Conservation (phyloP, 2,888 invertebrate genomes). For the Ctena decussata region DNA sequence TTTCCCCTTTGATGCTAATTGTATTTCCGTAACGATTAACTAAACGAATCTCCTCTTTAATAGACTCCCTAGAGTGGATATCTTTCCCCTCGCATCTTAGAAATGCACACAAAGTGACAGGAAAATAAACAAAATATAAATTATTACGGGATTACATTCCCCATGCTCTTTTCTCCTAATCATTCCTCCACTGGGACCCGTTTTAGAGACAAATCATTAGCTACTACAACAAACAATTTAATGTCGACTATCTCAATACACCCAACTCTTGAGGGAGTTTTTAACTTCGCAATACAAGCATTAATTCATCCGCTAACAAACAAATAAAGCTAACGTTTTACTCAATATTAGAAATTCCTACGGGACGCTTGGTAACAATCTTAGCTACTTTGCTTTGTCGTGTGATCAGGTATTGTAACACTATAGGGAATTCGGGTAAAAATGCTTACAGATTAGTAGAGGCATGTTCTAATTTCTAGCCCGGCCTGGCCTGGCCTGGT, state of each 20-base stretch:
- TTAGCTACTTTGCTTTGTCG: constrained; percentile 48
- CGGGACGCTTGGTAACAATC: constrained; percentile 56
- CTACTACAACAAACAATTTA: constrained; percentile 47
- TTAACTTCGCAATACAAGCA: constrained; percentile 15
- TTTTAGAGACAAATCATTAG: constrained; percentile 64
- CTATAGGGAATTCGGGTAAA: constrained; percentile 54
- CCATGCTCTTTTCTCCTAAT: constrained; percentile 28
- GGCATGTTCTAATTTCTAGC: too few relatives aligned
- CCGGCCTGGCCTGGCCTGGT: too few relatives aligned
- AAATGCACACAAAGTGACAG: constrained; percentile 56
- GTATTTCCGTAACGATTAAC: not conserved
- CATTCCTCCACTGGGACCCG: constrained; percentile 44
- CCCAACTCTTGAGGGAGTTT: constrained; percentile 5
- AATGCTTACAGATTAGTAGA: constrained; percentile 60
- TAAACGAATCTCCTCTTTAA: constrained; percentile 12
- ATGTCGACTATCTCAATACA: constrained; percentile 24
- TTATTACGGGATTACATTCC: constrained; percentile 47
- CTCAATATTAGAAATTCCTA: constrained; percentile 58
- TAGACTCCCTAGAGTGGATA: constrained; percentile 6
- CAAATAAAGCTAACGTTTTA: constrained; percentile 67
- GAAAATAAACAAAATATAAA: constrained; percentile 63
- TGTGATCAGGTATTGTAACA: constrained; percentile 62
- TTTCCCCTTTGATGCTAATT: constrained; percentile 12
- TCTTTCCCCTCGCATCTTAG: constrained; percentile 18
- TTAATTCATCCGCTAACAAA: constrained; percentile 40